Evolutionary conservation across 2,113 vertebrate genomes (phyloP), one percentile per base, ranked within the genome.

Genomic region (Platysteira castanea): DNA sequence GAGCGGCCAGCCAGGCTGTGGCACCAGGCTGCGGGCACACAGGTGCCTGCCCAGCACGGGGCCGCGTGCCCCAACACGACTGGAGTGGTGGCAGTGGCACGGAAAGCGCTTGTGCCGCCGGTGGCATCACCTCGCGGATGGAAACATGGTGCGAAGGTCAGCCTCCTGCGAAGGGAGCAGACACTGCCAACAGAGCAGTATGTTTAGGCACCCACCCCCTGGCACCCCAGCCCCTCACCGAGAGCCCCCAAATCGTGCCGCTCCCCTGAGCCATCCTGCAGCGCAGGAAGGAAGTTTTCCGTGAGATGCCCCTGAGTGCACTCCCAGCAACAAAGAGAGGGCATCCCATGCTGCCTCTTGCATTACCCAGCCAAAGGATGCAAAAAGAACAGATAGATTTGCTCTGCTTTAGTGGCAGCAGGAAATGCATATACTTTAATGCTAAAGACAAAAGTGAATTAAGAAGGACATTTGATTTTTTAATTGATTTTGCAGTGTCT

Each of bases 181-280:
- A 11, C 14, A 1, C 47, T 35, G 7, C 6, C 12, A 50, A 27
- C 17, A 50, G 30, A 49, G 2, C 2, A 2, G 22, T 0, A 19
- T 4, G 3, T 6, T 41, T 3, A 14, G 1, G 18, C 2, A 8
- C 31, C 24, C 4, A 13, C 8, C 8, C 16, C 22, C 3, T 1
- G 6, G 23, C 46, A 26, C 15, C 19, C 6, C 53, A 3, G 13
- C 3, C 11, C 30, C 37, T 24, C 15, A 21, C 21, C 0, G 0
- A 9, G 10, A 30, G 1, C 4, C 54, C 67, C 49, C 54, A 19
- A 17, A 64, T 1, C 0, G 0, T 6, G 9, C 24, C 3, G 2
- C 50, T 70, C 13, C 17, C 5, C 52, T 44, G 30, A 6, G 17
- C 11, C 1, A 0, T 11, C 30, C 23, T 47, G n/a, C 28, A 17